A percentile compares a stretch with the other conserved stretches of the same genome.
Conservation (phyloP, 1,140 invertebrate species). For the Apis laboriosa region DNA sequence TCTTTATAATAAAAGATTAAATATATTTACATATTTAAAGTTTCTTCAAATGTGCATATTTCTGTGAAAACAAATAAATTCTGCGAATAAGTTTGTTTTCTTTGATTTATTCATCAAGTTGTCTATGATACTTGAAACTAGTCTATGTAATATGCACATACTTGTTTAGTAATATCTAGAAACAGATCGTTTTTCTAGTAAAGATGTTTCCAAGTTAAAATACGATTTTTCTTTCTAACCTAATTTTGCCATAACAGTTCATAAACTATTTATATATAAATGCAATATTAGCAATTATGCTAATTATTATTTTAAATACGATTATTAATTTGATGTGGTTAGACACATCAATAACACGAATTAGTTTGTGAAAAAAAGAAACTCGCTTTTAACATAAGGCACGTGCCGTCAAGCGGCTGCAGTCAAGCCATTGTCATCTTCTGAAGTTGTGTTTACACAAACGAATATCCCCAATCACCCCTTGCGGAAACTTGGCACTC, state of each 20-base stretch:
- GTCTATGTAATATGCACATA: constrained; percentile 9
- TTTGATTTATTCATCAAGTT: constrained; percentile 24
- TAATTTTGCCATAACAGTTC: neutral
- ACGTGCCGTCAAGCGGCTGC: constrained; percentile 29
- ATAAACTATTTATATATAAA: neutral
- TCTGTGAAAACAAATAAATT: neutral
- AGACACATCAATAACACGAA: neutral
- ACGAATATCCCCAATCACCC: constrained; percentile 1
- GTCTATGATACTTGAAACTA: constrained; percentile 31
- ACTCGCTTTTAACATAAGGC: neutral
- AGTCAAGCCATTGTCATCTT: constrained; percentile 44
- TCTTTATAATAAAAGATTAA: constrained; percentile 3
- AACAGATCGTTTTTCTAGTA: constrained; percentile 17
- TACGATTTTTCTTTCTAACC: constrained; percentile 29
- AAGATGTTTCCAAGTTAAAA: neutral
- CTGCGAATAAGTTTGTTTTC: constrained; percentile 23
- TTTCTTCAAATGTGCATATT: neutral
- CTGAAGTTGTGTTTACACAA: constrained; percentile 40
- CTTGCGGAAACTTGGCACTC: constrained; percentile 17
- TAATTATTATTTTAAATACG: constrained; percentile 2
- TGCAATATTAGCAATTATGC: neutral
- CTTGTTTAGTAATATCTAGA: neutral
- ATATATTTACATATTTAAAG: neutral
- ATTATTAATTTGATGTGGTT: no score
- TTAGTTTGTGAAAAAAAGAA: constrained; percentile 1